Evolutionary conservation across 2,888 invertebrate species (phyloP), one percentile per base, ranked within the genome.

Genomic region (Dynastes tityus): DNA sequence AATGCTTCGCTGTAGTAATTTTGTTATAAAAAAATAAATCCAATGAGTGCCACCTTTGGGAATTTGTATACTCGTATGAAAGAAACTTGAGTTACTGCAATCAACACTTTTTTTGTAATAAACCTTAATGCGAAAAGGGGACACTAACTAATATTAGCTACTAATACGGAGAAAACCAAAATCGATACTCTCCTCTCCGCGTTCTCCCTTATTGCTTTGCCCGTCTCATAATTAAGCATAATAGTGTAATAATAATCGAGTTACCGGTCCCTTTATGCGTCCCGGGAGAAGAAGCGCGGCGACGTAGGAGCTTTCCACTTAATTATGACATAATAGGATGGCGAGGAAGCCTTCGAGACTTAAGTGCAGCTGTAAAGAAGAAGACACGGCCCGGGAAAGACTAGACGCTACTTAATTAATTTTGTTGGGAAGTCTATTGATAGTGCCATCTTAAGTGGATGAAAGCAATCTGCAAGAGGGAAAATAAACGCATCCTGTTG

Each of bases 201-300:
- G 45, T 45, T 8, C 53, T 16, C 29, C 13, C 32, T n/a, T 32
- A 53, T 53, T 70, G 27, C 13, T 22, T 58, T 22, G 61, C n/a
- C 5, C 22, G 53, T 45, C 61, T 55, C 37, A 29, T 77, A 77
- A 77, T 71, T 77, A 77, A 63, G 70, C 63, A 63, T 77, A 77
- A 77, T 71, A 64, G 77, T 49, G 77, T 77, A 77, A 77, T 77
- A 77, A 77, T 77, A 77, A 77, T 77, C 71, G 68, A 77, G 68
- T 77, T 77, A 77, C 77, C 13, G 40, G 51, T 71, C 77, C 77
- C 63, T 70, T 77, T 77, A 77, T 77, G 77, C 49, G 67, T 77
- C 68, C 63, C 64, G 27, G 32, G 73, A 73, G 73, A 73, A 73
- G 73, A 73, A 40, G 40, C 37, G 71, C 61, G 77, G 64, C 73